These are phyloP conservation scores for Drosophila sordidula DNA, from an alignment of 2,888 invertebrate genomes.

Conservation along the genomic window DNA sequence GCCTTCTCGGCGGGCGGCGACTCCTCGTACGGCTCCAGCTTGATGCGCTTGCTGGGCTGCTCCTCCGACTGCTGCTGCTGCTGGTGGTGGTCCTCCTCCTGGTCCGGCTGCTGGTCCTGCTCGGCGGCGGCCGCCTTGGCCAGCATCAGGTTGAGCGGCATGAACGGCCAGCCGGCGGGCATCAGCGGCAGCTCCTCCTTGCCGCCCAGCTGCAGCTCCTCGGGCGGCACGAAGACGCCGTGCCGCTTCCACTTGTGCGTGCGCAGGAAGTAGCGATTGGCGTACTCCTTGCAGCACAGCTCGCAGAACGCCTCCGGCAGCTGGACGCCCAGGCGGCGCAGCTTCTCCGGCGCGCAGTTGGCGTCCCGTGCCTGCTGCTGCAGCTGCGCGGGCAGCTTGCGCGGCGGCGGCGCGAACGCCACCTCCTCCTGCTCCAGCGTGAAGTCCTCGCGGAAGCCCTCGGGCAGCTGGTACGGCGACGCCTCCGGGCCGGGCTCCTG, in stretches of 20 bases:
- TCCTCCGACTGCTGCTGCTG: constrained; percentile 30
- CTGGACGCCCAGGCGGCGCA: constrained; percentile 91
- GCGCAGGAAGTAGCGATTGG: constrained; percentile 95
- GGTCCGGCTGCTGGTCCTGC: constrained; percentile 47
- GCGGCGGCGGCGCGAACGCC: constrained; percentile 86
- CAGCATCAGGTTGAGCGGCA: constrained; percentile 92
- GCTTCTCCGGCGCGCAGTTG: constrained; percentile 90
- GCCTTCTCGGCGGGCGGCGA: constrained; percentile 44
- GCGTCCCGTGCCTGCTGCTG: constrained; percentile 89
- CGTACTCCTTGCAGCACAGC: constrained; percentile 96
- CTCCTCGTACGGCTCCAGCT: constrained; percentile 69
- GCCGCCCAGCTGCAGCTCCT: constrained; percentile 84
- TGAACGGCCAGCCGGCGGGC: constrained; percentile 76
- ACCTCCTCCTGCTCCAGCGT: constrained; percentile 85
- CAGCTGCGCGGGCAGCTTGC: constrained; percentile 87
- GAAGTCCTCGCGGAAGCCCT: constrained; percentile 85
- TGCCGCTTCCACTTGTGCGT: constrained; percentile 98
- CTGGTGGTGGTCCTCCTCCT: constrained; percentile 22
- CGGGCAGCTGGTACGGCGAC: constrained; percentile 82
- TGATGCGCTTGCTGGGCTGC: constrained; percentile 79
- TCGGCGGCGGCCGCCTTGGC: constrained; percentile 70
- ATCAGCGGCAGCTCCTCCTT: constrained; percentile 63
- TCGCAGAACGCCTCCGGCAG: constrained; percentile 97
- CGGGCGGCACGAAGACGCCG: constrained; percentile 89
- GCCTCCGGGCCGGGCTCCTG: constrained; percentile 42